Base-by-base conservation (phyloP, 2,797 vertebrate genomes). In the Rousettus madagascariensis region DNA sequence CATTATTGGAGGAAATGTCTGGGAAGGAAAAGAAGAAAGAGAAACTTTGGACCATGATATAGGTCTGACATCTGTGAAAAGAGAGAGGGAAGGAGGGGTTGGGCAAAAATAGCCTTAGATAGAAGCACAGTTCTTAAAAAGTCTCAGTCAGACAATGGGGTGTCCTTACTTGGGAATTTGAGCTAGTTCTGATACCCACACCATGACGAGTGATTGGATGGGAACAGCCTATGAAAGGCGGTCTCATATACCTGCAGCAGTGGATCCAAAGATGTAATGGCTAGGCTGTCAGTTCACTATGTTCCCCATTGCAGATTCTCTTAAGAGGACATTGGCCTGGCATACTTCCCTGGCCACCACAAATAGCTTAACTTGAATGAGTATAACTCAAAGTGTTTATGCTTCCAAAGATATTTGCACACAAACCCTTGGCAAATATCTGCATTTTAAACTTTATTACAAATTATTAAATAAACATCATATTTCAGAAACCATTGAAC, bases 401-500 rank as follows among this genome's bases (percentile, higher is more conserved):
- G 41, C 41, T 86, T 74, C 66, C 61, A 36, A 82, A 28, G 51
- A 46, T 22, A 11, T 69, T 36, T 53, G n/a, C 13, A 24, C 33
- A 43, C 15, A 80, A 22, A 66, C 51, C 51, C 43, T 74, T 43
- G 53, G 12, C 30, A 74, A 2, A 74, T 82, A 55, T 30, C 49
- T 49, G 15, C 38, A 69, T 90, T 71, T 59, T 63, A 78, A 72
- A 12, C 17, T 93, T 95, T 41, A 68, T 55, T 41, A 19, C 7
- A 90, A 87, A 86, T 36, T n/a, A 83, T 46, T n/a, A 72, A 46
- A 57, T 53, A 71, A 79, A 65, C 68, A 46, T 55, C 22, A 8
- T 69, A 85, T 82, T 75, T 95, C 74, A 78, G 85, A 95, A 92
- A 49, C 79, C 20, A 72, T 22, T 78, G 36, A 84, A 49, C 10